Conservation (phyloP, 2,797 vertebrate species). For the Brotula barbata region DNA sequence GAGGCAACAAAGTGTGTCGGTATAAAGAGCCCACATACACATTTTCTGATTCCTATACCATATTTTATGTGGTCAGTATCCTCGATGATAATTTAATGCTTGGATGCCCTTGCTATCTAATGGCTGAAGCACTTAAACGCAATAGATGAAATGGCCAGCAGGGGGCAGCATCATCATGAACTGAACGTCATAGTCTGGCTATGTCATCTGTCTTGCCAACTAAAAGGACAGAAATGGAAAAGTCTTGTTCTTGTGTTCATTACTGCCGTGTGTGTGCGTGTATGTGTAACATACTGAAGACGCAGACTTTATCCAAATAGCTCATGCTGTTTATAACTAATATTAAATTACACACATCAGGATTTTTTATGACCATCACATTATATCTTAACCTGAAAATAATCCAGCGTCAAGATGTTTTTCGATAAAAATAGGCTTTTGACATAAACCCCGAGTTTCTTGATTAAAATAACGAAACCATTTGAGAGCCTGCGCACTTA, state of each 20-base stretch:
- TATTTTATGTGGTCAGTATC: slow-evolving; percentile 8
- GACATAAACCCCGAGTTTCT: not conserved
- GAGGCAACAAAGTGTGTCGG: no score
- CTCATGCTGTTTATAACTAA: not conserved
- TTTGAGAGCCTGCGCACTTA: slow-evolving; percentile 53
- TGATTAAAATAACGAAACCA: slow-evolving; percentile 11
- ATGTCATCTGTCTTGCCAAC: no score
- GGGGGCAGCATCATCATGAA: no score
- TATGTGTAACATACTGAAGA: not conserved
- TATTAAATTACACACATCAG: not conserved
- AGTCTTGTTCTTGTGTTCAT: no score
- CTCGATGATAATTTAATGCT: not conserved
- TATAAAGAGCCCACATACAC: no score
- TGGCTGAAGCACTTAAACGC: slow-evolving; percentile 2
- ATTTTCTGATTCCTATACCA: slow-evolving; percentile 4
- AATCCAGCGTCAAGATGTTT: not conserved
- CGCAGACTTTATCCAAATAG: not conserved
- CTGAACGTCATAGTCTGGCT: no score
- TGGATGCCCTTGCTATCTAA: slow-evolving; percentile 28
- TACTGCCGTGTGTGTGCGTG: no score
- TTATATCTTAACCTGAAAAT: slow-evolving; percentile 12
- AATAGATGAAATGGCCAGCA: slow-evolving; percentile 33
- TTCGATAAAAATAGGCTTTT: not conserved
- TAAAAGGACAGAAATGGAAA: no score
- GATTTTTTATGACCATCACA: no score